Base-by-base conservation (phyloP, 2,888 invertebrate genomes). In the Oscheius sp. region DNA sequence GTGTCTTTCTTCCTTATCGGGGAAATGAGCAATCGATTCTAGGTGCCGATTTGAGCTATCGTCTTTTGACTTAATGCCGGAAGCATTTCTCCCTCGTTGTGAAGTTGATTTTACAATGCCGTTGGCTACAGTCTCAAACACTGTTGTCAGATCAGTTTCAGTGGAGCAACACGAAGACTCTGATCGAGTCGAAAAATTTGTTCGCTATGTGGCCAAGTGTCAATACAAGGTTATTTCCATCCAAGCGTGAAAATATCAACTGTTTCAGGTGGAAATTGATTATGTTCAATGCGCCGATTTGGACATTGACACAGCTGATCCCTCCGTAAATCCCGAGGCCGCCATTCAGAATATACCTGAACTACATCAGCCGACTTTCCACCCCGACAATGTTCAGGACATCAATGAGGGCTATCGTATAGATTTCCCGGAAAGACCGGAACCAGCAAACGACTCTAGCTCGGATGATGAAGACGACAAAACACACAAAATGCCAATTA, bases 61-160 rank as follows among this genome's bases (percentile, higher is more conserved):
- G 25, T 94, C 95, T 55, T 98, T 94, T 89, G 98, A 98, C 89
- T 93, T 96, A 89, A 92, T 97, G 87, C 98, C 98, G 29, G 95
- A 94, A 76, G 92, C 93, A 88, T 90, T 96, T 87, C 92, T 95
- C 73, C 92, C 92, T 80, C 92, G 91, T 88, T 93, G 93, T 81
- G 91, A 84, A 5, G 95, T 97, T 34, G 96, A 97, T 89, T 98
- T 96, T 89, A 96, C 95, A 55, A 98, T 98, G 97, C 97, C 98
- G 37, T 93, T 94, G 78, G 95, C 95, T 39, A 95, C 95, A 87
- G 90, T 90, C 63, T 94, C 94, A 71, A 96, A 97, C 88, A 94
- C 95, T 65, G 96, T 96, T 39, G 93, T 96, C 79, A 91, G 98
- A 81, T 96, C 96, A 80, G 94, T 89, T 29, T 87, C 88, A 2